Percentiles rank a stretch among this genome's conserved stretches.
These are phyloP conservation scores for Monodelphis domestica DNA, from an alignment of 2,797 vertebrate species.

Conservation along the genomic window DNA sequence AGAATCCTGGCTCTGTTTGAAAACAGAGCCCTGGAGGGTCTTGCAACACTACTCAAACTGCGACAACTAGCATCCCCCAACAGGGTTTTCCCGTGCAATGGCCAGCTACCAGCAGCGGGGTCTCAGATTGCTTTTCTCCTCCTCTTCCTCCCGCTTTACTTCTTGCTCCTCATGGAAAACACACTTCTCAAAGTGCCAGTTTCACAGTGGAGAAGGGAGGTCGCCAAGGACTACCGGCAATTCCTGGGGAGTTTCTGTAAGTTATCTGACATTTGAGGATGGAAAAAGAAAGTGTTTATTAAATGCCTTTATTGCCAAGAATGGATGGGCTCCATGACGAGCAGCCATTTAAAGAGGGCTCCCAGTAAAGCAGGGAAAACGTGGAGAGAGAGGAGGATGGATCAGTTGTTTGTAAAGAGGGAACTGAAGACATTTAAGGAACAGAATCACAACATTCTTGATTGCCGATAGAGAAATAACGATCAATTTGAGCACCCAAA, in stretches of 20 bases:
- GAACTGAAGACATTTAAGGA: constrained; percentile 57
- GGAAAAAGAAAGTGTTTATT: constrained; percentile 53
- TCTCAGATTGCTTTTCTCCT: not conserved
- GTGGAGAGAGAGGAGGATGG: constrained; percentile 36
- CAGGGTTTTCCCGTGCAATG: constrained; percentile 21
- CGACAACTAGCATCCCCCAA: constrained; percentile 13
- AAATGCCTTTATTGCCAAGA: constrained; percentile 32
- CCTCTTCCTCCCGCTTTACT: constrained; percentile 1
- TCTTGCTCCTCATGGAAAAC: constrained; percentile 9
- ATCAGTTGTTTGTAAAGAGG: constrained; percentile 54
- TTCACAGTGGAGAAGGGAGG: no score
- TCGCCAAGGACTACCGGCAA: not conserved
- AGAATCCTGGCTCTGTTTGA: not conserved
- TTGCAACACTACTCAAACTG: not conserved
- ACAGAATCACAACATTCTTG: constrained; percentile 56
- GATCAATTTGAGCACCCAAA: not conserved
- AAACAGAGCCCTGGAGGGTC: not conserved
- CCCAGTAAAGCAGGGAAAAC: constrained; percentile 32
- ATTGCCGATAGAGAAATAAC: not conserved
- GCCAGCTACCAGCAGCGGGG: not conserved
- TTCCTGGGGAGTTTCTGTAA: not conserved
- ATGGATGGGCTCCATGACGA: constrained; percentile 31
- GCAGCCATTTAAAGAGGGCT: constrained; percentile 16
- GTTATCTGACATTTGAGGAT: constrained; percentile 32
- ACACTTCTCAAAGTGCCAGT: not conserved